These are phyloP conservation scores for Andrena chrysosceles DNA, from an alignment of 2,888 invertebrate species.

Conservation along the genomic window DNA sequence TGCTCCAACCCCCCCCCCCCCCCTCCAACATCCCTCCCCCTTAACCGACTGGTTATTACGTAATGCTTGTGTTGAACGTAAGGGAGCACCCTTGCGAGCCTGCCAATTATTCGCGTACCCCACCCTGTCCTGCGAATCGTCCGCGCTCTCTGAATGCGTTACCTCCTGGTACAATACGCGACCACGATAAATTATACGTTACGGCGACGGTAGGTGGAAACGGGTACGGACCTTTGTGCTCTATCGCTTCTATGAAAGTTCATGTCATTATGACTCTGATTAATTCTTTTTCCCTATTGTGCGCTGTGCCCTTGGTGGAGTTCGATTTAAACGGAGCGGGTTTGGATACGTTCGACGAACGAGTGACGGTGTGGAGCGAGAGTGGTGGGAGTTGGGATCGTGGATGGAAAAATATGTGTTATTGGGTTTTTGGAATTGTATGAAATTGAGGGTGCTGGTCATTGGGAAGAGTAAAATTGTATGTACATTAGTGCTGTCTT, in stretches of 20 bases:
- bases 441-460: no score
- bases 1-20: conserved; percentile 56
- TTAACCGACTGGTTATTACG: conserved; percentile 69
- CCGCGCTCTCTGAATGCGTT: conserved; percentile 45
- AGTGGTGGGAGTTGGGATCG: no score
- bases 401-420: no score
- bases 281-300: conserved; percentile 3
- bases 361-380: not conserved
- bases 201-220: conserved; percentile 10
- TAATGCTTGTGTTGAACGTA: conserved; percentile 67
- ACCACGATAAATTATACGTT: conserved; percentile 45
- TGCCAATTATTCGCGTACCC: conserved; percentile 68
- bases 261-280: conserved; percentile 29
- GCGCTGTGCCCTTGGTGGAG: not conserved
- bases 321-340: not conserved
- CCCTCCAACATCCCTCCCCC: conserved; percentile 52
- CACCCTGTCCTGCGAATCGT: conserved; percentile 45
- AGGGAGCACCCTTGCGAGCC: conserved; percentile 60
- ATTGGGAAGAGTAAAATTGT: no score
- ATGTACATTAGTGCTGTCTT: no score
- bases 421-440: no score
- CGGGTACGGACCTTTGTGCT: conserved; percentile 20
- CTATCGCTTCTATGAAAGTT: conserved; percentile 25
- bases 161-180: conserved; percentile 37
- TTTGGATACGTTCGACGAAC: not conserved